A percentile compares a stretch with the other conserved stretches of the same genome.
Conservation (phyloP, 1,140 invertebrate genomes). For the Tetragnatha versicolor region DNA sequence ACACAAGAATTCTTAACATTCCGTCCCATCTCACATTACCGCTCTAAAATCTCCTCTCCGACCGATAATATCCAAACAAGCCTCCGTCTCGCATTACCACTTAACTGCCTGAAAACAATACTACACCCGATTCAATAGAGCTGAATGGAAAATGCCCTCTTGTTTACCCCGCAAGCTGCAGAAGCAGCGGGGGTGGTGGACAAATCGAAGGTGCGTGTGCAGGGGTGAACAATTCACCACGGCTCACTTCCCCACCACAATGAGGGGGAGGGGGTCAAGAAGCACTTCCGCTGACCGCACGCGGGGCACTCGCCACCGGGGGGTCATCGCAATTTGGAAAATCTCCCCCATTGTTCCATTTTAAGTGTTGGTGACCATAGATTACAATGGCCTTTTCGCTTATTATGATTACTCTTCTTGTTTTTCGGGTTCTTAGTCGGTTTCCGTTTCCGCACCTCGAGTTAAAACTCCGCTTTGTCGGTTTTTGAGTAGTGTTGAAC, state of each 20-base stretch:
- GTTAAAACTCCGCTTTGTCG: conserved; percentile 15
- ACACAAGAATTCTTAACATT: too few relatives aligned
- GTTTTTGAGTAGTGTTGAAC: too few relatives aligned
- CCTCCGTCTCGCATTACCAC: too few relatives aligned
- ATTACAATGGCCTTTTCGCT: not conserved
- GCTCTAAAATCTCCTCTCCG: too few relatives aligned
- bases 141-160: not conserved
- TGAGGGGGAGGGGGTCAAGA: conserved; percentile 29
- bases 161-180: not conserved
- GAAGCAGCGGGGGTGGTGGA: not conserved
- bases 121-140: too few relatives aligned
- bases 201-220: not conserved
- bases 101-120: too few relatives aligned
- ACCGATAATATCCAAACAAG: too few relatives aligned
- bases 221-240: not conserved
- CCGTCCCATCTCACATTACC: too few relatives aligned
- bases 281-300: conserved; percentile 44
- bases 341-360: conserved; percentile 37
- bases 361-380: not conserved
- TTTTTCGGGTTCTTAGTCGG: not conserved
- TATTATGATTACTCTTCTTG: not conserved
- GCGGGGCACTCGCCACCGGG: conserved; percentile 1
- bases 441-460: conserved; percentile 35
- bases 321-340: conserved; percentile 51
- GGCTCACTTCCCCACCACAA: not conserved